phyloP scores from a whole-genome alignment of 2,888 invertebrate genomes.

The Himalopsyche kuldschensis region DNA sequence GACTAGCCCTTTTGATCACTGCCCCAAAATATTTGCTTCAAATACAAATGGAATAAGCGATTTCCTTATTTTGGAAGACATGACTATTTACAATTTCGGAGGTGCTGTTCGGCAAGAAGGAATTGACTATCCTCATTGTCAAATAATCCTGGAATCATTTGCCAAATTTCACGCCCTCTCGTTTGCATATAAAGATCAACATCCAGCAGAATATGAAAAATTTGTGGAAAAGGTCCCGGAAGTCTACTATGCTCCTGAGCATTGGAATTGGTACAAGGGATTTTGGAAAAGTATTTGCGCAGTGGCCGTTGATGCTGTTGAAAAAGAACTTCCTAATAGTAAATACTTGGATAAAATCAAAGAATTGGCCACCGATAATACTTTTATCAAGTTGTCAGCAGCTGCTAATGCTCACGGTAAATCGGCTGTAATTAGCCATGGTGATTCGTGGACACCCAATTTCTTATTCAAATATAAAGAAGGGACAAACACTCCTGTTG shows the following conservation, averaged over 20 bases:
- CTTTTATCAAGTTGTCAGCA: constrained; percentile 55
- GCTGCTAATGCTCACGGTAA: constrained; percentile 48
- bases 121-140: constrained; percentile 56
- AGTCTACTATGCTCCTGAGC: constrained; percentile 60
- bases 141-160: constrained; percentile 55
- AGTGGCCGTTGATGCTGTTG: constrained; percentile 65
- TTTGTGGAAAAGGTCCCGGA: constrained; percentile 55
- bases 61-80: constrained; percentile 61
- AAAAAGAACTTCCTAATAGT: constrained; percentile 63
- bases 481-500: constrained; percentile 44
- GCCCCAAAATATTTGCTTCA: constrained; percentile 53
- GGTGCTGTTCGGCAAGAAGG: constrained; percentile 55
- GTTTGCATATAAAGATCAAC: constrained; percentile 61
- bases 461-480: constrained; percentile 59
- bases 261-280: constrained; percentile 60
- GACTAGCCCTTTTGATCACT: constrained; percentile 57
- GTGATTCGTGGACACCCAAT: constrained; percentile 78
- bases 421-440: constrained; percentile 67
- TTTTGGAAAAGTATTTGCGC: constrained; percentile 57
- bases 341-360: constrained; percentile 61
- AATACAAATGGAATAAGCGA: constrained; percentile 59
- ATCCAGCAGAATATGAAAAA: constrained; percentile 54
- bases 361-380: constrained; percentile 57
- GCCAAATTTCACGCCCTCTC: constrained; percentile 65
- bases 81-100: constrained; percentile 51